Base-by-base conservation (phyloP, 2,888 invertebrate genomes). In the Drymonia ruficornis region DNA sequence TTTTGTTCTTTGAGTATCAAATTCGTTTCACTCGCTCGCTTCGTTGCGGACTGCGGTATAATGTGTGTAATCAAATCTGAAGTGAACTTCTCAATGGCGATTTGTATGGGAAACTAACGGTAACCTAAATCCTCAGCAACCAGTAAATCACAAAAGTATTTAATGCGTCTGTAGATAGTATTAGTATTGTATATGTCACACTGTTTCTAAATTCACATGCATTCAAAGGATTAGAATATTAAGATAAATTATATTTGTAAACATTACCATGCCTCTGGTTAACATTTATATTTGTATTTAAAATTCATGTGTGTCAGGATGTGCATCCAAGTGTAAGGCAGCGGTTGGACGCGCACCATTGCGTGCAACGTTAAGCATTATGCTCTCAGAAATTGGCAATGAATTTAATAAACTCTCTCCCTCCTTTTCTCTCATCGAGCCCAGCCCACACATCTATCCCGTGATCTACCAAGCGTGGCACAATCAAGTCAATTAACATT, bases 321-420 rank as follows among this genome's bases (percentile, higher is more conserved):
- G 83, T 67, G 81, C 86, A 86, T 58, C 83, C 78, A 74, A 84
- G 81, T 88, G 81, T 83, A 75, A 74, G 76, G 73, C 74, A 80
- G 80, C 85, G 85, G 82, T 81, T 76, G 77, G 87, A 76, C 76
- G 72, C 85, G 84, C 87, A 63, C 83, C 85, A 87, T 85, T 84
- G 88, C 84, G 58, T 77, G 64, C 64, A 60, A 69, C 76, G 68
- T 70, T 68, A 50, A 63, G 55, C 67, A 67, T 61, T 58, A 64
- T 75, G 66, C 59, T 64, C 70, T 58, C 75, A 67, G 72, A 74
- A 71, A 74, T 71, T 72, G 62, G 59, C 69, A 64, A 76, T 76
- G 70, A 69, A 77, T 77, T 74, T 68, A 71, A 70, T 67, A 64
- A 59, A 74, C 69, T 71, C 76, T 73, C 78, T 77, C 71, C 56